Base-by-base conservation (phyloP, 2,113 vertebrate species). In the Eubucco bourcierii region DNA sequence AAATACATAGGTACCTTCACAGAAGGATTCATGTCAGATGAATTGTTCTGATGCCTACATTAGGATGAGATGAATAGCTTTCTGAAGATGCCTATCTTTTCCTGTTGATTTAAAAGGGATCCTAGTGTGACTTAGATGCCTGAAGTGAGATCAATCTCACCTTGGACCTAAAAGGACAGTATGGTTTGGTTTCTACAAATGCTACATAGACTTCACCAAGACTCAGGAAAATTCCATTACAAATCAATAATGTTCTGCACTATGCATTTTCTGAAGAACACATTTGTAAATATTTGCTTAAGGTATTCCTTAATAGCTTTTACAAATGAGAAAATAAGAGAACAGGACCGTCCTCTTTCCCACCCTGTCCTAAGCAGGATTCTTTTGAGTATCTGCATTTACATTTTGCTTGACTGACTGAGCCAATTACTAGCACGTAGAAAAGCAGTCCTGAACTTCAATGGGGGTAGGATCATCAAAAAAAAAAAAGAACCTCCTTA, bases 361-460 rank as follows among this genome's bases (percentile, higher is more conserved):
- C 11, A 46, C 16, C 3, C 28, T 88, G 53, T 67, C 70, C 67
- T 93, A 85, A 88, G 82, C 29, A 87, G 80, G 71, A 87, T 90
- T 79, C 94, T 95, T 97, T 83, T 97, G 53, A 95, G 67, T 71
- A 58, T 18, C 55, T 39, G 71, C 66, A 80, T 93, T 95, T 94
- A 73, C 72, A 88, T 96, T 96, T 94, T 93, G 60, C 90, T 80
- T 91, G 87, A 66, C 87, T 86, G 90, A 89, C 88, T 77, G 58
- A 93, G 55, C 78, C 94, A 87, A 78, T 93, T 94, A 88, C 88
- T 59, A 17, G 41, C 78, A 82, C 37, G 85, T 60, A 84, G 79
- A 80, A 95, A 90, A 94, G 93, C 87, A 77, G 68, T 70, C 58
- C 46, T 92, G 88, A 94, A 89, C 88, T 95, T 88, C 81, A 94